These are phyloP conservation scores for Troides aeacus DNA, from an alignment of 2,888 invertebrate genomes.

Conservation along the genomic window DNA sequence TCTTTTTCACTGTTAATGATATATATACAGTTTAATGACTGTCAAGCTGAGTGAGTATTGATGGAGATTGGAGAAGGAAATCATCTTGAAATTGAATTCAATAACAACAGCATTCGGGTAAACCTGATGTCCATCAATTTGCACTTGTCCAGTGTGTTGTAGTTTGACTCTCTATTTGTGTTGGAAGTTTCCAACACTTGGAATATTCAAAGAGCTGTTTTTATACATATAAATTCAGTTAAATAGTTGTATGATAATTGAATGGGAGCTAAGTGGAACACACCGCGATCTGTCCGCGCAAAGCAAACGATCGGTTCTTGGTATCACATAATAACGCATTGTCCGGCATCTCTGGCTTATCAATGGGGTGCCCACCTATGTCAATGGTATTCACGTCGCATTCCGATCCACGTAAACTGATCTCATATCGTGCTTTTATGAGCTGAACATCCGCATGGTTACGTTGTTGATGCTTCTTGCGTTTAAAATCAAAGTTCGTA, in stretches of 20 bases:
- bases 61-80: no score
- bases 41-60: no score
- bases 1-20: no score
- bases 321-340: conserved; percentile 49
- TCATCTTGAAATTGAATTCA: no score
- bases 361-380: conserved; percentile 29
- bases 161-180: background rate
- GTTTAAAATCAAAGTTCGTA: no score
- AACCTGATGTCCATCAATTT: no score
- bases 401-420: conserved; percentile 12
- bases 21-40: no score
- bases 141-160: background rate
- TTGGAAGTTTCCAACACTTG: background rate
- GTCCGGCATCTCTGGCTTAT: conserved; percentile 40
- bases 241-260: background rate
- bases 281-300: conserved; percentile 30
- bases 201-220: background rate
- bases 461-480: background rate
- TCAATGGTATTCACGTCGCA: conserved; percentile 21
- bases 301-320: conserved; percentile 45
- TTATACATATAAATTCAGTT: background rate
- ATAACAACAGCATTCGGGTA: no score
- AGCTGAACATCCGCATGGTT: background rate
- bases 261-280: conserved; percentile 33
- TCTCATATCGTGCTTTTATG: conserved; percentile 11